Base-by-base conservation (phyloP, 2,797 vertebrate species). In the Loriculus beryllinus region DNA sequence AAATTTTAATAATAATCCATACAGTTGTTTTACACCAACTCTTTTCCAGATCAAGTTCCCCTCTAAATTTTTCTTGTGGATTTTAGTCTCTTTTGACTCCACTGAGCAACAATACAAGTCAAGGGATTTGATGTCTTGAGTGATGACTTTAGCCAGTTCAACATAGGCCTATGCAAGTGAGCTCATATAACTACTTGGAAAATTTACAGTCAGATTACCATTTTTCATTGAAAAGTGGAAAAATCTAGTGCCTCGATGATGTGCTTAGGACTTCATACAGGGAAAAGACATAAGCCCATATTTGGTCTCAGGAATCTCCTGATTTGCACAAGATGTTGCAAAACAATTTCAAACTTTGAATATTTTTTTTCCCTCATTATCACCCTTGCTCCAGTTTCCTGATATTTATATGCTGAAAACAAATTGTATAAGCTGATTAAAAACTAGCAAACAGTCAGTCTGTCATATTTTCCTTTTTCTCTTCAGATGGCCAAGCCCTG, bases 401-500 rank as follows among this genome's bases (percentile, higher is more conserved):
- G n/a, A 49, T 42, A 59, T 25, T 89, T 65, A 52, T 12, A 43
- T 80, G 72, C 42, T 80, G n/a, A 82, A 85, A 63, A 3, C 72
- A 45, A 79, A 42, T n/a, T 33, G 20, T 31, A 25, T 10, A 10
- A 14, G 3, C 3, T 69, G 31, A 47, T 84, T 45, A 52, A 35
- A 76, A 75, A 52, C 4, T 33, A 60, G 8, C 39, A 76, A 33
- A 17, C 12, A 57, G 21, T n/a, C 29, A 31, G 9, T 45, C 39
- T 64, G 29, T 51, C 28, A 48, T 52, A 69, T 60, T 82, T 71
- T 45, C 16, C 10, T 33, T 67, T 71, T 79, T 68, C 12, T 86
- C 6, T 48, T 97, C 82, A 89, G 45, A 63, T 86, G 92, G 92
- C 93, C 88, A 92, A 90, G 77, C 23, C 42, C 33, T n/a, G 89